Percentiles rank a stretch among this genome's conserved stretches.
These are phyloP conservation scores for Nothobranchius furzeri DNA, from an alignment of 2,113 vertebrate species.

Conservation along the genomic window DNA sequence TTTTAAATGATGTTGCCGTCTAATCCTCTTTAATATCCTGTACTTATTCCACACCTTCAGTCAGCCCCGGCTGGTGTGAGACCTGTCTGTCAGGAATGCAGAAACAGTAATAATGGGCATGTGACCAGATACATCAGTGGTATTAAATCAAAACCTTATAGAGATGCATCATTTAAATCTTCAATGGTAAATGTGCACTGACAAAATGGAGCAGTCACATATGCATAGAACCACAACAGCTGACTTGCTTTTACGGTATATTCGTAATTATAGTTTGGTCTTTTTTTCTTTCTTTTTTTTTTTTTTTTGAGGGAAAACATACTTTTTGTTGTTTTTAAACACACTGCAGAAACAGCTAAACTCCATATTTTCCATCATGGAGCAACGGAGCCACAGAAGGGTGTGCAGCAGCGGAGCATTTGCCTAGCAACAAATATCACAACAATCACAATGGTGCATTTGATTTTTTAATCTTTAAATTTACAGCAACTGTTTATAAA, in stretches of 20 bases:
- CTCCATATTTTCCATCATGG: slow-evolving; percentile 14
- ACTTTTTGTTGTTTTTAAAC: slow-evolving; percentile 1
- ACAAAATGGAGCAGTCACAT: neutral
- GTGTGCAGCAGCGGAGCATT: slow-evolving; percentile 19
- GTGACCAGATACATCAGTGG: slow-evolving; percentile 22
- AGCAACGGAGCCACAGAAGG: slow-evolving; percentile 19
- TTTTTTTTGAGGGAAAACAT: neutral
- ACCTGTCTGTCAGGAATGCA: slow-evolving; percentile 41
- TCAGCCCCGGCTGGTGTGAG: slow-evolving; percentile 26
- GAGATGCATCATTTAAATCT: slow-evolving; percentile 2
- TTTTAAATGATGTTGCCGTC: slow-evolving; percentile 31
- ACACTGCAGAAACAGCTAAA: neutral
- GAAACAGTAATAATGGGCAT: slow-evolving; percentile 14
- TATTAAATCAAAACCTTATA: slow-evolving; percentile 26
- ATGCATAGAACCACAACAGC: neutral
- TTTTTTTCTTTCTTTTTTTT: neutral
- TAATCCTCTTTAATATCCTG: slow-evolving; percentile 50
- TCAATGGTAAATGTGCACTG: slow-evolving; percentile 13
- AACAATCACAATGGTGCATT: neutral
- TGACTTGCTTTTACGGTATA: neutral
- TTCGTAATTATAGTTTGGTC: neutral
- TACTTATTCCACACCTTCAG: slow-evolving; percentile 30
- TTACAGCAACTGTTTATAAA: neutral
- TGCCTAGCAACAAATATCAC: slow-evolving; percentile 45
- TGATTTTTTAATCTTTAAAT: neutral